Conservation (phyloP, 2,797 vertebrate species). For the Chloroceryle amazona region DNA sequence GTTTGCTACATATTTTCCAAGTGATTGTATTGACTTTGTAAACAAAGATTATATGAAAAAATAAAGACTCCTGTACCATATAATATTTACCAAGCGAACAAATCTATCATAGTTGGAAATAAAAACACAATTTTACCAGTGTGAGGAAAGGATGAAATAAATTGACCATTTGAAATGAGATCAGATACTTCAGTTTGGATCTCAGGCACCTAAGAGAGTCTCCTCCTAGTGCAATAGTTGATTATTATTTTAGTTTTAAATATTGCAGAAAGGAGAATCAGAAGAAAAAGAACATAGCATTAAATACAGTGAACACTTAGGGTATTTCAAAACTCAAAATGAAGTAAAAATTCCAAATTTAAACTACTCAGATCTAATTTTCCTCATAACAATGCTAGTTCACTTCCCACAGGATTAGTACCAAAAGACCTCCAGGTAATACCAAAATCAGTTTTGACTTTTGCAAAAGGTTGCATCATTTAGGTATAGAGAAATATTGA, state of each 20-base stretch:
- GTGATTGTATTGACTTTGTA: slow-evolving; percentile 67
- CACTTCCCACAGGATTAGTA: not conserved
- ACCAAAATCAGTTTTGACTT: not conserved
- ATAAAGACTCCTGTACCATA: slow-evolving; percentile 70
- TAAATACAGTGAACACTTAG: not conserved
- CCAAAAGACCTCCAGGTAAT: not conserved
- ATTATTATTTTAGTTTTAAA: slow-evolving; percentile 45
- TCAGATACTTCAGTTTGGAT: slow-evolving; percentile 37
- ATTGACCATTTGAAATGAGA: slow-evolving; percentile 70
- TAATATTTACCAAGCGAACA: slow-evolving; percentile 66
- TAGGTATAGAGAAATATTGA: not conserved
- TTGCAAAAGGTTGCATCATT: not conserved
- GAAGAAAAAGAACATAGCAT: not conserved
- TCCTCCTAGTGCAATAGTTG: not conserved
- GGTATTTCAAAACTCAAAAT: not conserved
- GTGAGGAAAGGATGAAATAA: slow-evolving; percentile 57
- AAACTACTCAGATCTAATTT: not conserved
- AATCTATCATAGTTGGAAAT: slow-evolving; percentile 71
- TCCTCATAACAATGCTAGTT: accelerated
- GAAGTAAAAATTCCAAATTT: not conserved
- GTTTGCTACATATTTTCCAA: slow-evolving; percentile 75
- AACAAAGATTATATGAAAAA: slow-evolving; percentile 78
- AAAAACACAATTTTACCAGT: slow-evolving; percentile 63
- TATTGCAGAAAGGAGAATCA: not conserved
- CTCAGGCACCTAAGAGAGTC: not conserved